A percentile compares a stretch with the other conserved stretches of the same genome.
phyloP scores from a whole-genome alignment of 2,888 invertebrate genomes.

The Camptogramma bilineatum region DNA sequence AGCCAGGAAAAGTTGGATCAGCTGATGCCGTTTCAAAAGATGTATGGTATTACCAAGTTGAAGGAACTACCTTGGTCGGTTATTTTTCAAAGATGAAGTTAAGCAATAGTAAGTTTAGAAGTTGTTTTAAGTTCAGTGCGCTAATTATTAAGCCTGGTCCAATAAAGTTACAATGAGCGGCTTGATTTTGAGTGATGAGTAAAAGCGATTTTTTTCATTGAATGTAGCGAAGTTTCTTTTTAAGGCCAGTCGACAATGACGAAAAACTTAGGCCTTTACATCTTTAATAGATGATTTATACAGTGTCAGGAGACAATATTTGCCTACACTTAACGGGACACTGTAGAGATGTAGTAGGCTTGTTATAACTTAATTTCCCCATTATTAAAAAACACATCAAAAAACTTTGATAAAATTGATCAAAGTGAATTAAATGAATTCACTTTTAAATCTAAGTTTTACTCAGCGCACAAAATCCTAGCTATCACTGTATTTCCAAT shows the following conservation, averaged over 20 bases:
- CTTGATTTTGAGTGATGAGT: background rate
- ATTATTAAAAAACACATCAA: background rate
- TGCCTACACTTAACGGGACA: no score
- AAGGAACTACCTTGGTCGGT: slow-evolving; percentile 76
- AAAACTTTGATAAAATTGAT: no score
- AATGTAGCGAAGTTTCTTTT: background rate
- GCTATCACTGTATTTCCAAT: no score
- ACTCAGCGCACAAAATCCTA: no score
- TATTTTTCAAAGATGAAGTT: slow-evolving; percentile 64
- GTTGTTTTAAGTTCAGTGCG: slow-evolving; percentile 25
- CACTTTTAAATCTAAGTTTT: no score
- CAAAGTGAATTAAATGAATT: no score
- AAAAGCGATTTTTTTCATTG: background rate
- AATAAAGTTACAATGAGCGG: slow-evolving; percentile 10
- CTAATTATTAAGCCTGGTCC: slow-evolving; percentile 23
- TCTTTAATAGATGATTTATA: no score
- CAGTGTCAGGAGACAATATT: no score
- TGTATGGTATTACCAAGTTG: slow-evolving; percentile 64
- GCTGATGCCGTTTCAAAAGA: slow-evolving; percentile 57
- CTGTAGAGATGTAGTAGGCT: no score
- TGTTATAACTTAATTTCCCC: no score
- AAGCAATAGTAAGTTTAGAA: slow-evolving; percentile 14
- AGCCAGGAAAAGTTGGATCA: slow-evolving; percentile 37
- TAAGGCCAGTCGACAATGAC: no score
- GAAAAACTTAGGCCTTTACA: no score